Evolutionary conservation across 2,797 vertebrate genomes (phyloP), one percentile per base, ranked within the genome.

Genomic region (Lutjanus campechanus): DNA sequence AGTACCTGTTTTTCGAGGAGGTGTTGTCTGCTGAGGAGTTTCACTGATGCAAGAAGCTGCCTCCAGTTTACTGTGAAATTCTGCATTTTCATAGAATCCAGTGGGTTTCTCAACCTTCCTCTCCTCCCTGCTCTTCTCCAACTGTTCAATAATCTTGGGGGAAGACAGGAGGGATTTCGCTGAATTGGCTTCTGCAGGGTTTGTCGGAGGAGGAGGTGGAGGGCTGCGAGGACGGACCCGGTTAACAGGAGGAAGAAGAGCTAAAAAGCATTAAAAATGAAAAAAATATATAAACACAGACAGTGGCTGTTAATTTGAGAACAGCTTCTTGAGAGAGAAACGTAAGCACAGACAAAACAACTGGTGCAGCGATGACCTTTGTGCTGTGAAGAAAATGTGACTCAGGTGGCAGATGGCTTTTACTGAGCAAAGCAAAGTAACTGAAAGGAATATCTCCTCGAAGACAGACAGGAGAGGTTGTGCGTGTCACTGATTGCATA

Each of bases 181-280:
- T 5, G n/a, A 25, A 58, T 87, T 85, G 74, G 43, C 47, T 10
- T 82, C 82, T 7, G 72, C 19, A 11, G 84, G 19, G 8, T 44
- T 64, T 6, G 63, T 62, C 1, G 92, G 88, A 49, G 92, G 91
- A 58, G 91, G 90, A 73, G 92, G 93, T 1, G 94, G 92, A 64
- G 91, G 73, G 11, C 0, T 15, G 13, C 70, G 20, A 29, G 93
- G 94, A 60, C 92, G 93, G 13, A 75, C 1, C 66, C 77, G 19
- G 51, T 82, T 92, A 43, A 74, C 22, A 20, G 92, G 94, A 76
- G 94, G 93, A 19, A 95, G 87, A 66, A 95, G 93, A 50, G 94
- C 94, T 95, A 46, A 64, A 83, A 84, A 53, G 20, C 50, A 71
- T 2, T 29, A 13, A 29, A 69, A 7, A 79, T 20, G 44, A 36